These are phyloP conservation scores for Ibidorhyncha struthersii DNA, from an alignment of 2,113 vertebrate genomes.

Conservation along the genomic window DNA sequence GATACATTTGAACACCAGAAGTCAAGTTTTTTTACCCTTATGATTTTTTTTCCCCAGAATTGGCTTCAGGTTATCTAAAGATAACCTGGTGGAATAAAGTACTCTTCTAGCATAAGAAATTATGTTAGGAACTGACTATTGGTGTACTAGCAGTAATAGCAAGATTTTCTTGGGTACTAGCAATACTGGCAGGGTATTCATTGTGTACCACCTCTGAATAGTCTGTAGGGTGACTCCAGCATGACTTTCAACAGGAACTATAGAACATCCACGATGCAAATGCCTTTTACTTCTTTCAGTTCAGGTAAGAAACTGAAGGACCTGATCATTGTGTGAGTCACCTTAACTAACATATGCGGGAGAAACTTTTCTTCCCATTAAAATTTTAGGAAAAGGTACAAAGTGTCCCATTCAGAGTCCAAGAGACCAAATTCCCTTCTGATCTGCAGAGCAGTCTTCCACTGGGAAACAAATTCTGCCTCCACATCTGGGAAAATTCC, in stretches of 20 bases:
- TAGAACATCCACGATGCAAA: not conserved
- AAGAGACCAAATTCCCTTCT: not conserved
- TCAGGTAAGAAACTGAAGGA: not conserved
- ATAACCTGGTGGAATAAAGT: not conserved
- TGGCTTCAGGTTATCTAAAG: not conserved
- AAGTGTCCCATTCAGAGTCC: accelerated
- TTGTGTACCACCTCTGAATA: not conserved
- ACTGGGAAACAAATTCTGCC: not conserved
- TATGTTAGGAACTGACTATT: not conserved
- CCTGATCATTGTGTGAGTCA: not conserved
- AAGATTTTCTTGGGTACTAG: not conserved
- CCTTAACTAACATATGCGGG: not conserved
- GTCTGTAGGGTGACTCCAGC: not conserved
- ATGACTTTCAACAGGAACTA: not conserved
- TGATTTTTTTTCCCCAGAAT: accelerated
- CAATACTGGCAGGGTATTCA: not conserved
- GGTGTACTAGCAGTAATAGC: not conserved
- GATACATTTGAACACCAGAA: not conserved
- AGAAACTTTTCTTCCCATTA: not conserved
- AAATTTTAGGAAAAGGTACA: not conserved
- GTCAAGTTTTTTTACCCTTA: not conserved
- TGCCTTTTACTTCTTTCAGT: not conserved
- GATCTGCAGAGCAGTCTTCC: not conserved
- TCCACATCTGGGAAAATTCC: not conserved
- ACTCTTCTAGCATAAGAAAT: not conserved